These are phyloP conservation scores for Myopa tessellatipennis DNA, from an alignment of 2,888 invertebrate genomes.

Conservation along the genomic window DNA sequence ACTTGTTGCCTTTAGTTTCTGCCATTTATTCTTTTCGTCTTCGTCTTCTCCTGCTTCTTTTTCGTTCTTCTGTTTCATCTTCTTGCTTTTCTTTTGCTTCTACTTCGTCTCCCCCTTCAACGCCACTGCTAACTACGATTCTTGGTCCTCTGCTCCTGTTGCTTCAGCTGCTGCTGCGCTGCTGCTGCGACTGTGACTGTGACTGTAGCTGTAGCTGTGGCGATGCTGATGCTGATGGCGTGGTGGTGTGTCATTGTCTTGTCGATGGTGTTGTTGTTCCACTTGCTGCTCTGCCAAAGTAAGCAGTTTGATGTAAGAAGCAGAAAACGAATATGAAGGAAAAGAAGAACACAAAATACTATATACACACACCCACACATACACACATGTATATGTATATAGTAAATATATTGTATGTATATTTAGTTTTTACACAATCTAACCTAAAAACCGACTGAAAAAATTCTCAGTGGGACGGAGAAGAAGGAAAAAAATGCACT, in stretches of 20 bases:
- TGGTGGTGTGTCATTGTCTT: background rate
- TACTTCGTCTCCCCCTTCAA: background rate
- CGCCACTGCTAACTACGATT: background rate
- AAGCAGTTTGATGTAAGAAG: constrained; percentile 16
- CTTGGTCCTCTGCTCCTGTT: constrained; percentile 9
- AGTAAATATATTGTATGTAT: background rate
- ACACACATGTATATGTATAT: constrained; percentile 24
- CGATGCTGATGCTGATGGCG: constrained; percentile 18
- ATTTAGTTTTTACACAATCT: constrained; percentile 48
- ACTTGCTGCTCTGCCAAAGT: constrained; percentile 4
- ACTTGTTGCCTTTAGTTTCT: constrained; percentile 46
- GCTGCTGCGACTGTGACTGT: constrained; percentile 13
- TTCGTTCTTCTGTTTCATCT: background rate
- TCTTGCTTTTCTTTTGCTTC: constrained; percentile 9
- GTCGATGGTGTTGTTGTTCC: constrained; percentile 23
- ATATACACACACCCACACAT: too few relatives aligned
- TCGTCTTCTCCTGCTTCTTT: background rate
- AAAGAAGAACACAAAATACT: background rate
- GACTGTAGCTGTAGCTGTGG: constrained; percentile 1
- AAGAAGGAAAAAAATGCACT: constrained; percentile 29
- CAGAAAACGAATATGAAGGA: constrained; percentile 18
- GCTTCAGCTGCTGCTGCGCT: constrained; percentile 42
- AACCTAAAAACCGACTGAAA: constrained; percentile 64
- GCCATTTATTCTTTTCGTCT: constrained; percentile 3
- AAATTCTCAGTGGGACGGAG: constrained; percentile 50